Evolutionary conservation across 30 jellyfish, hydroid and myxozoan species (phyloP).

Genomic region (Calvadosia cruxmelitensis): DNA sequence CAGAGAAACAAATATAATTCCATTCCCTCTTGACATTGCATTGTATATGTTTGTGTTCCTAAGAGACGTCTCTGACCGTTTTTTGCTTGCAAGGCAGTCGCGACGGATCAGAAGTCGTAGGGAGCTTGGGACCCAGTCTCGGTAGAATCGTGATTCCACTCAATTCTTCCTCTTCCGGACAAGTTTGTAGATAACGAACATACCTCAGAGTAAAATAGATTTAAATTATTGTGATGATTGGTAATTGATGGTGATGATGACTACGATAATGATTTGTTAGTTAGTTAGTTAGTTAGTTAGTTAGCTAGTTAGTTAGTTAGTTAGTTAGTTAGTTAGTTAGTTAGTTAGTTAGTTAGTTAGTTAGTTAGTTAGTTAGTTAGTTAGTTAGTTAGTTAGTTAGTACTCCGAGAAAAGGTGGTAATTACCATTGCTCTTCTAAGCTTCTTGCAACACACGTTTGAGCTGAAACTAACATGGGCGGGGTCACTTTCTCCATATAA

Average conservation of each 20-base stretch:
- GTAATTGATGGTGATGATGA: too few relatives aligned
- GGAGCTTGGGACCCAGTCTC: neutral
- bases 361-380: too few relatives aligned
- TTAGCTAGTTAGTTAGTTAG: too few relatives aligned
- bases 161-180: conserved; percentile 54
- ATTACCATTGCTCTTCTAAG: conserved; percentile 88
- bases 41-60: neutral
- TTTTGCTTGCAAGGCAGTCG: conserved; percentile 20
- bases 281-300: too few relatives aligned
- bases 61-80: conserved; percentile 28
- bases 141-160: conserved; percentile 56
- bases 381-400: too few relatives aligned
- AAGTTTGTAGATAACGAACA: conserved; percentile 39
- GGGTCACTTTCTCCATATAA: conserved; percentile 62
- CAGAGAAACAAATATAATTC: too few relatives aligned
- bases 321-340: too few relatives aligned
- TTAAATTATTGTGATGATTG: too few relatives aligned
- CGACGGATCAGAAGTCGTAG: conserved; percentile 4
- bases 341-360: too few relatives aligned
- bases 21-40: too few relatives aligned
- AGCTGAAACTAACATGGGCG: conserved; percentile 96
- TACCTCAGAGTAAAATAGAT: conserved; percentile 27
- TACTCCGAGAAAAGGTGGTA: too few relatives aligned
- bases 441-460: conserved; percentile 94
- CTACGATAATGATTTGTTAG: too few relatives aligned